A percentile compares a stretch with the other conserved stretches of the same genome.
Conservation (phyloP, 2,888 invertebrate species). For the Pseudoips prasinana region DNA sequence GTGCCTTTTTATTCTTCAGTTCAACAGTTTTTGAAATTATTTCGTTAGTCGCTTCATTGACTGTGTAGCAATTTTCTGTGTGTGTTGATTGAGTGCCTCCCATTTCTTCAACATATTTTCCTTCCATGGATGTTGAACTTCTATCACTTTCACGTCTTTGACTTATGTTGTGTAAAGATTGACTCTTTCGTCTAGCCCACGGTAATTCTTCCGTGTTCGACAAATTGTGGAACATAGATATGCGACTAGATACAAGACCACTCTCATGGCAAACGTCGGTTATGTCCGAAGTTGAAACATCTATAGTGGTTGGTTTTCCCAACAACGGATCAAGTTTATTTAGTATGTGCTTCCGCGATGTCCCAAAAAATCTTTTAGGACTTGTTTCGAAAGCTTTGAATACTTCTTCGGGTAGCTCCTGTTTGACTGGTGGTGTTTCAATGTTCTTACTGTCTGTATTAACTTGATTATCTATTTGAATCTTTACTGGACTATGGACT, state of each 20-base stretch:
- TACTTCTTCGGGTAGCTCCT: conserved; percentile 72
- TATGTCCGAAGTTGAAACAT: conserved; percentile 38
- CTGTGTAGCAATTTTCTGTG: neutral
- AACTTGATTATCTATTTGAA: conserved; percentile 3
- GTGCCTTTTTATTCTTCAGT: conserved; percentile 50
- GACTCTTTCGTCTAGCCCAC: conserved; percentile 50
- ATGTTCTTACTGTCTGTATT: neutral
- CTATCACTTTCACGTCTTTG: conserved; percentile 42
- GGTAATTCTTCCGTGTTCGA: conserved; percentile 61
- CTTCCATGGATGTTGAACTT: conserved; percentile 16
- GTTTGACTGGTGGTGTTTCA: conserved; percentile 42
- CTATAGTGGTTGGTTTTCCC: conserved; percentile 53
- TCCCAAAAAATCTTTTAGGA: conserved; percentile 75
- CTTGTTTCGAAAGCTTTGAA: conserved; percentile 77
- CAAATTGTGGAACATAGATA: conserved; percentile 70
- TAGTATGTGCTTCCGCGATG: conserved; percentile 70
- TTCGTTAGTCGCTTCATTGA: conserved; percentile 16
- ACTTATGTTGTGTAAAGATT: conserved; percentile 58
- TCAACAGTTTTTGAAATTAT: conserved; percentile 20
- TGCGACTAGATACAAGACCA: conserved; percentile 74
- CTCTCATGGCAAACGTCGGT: conserved; percentile 53
- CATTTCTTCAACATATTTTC: too few relatives aligned
- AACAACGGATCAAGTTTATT: conserved; percentile 72
- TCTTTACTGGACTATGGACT: conserved; percentile 4
- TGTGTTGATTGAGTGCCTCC: too few relatives aligned